A percentile compares a stretch with the other conserved stretches of the same genome.
These are phyloP conservation scores for Meriones psammophilus DNA, from an alignment of 2,797 vertebrate species.

Conservation along the genomic window DNA sequence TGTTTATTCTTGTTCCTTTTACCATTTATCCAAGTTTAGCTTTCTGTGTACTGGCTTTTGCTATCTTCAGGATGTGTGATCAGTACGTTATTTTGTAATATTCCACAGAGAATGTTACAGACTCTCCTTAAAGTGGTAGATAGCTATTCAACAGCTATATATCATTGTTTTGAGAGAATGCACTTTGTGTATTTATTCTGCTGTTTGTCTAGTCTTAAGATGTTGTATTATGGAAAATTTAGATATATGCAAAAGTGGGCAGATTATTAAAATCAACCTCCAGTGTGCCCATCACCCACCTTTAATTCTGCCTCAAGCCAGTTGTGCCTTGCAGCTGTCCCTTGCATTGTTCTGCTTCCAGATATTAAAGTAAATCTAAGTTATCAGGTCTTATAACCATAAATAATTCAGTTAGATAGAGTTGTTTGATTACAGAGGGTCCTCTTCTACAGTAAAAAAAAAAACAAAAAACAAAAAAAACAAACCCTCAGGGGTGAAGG, in stretches of 20 bases:
- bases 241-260: background rate
- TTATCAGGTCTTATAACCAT: background rate
- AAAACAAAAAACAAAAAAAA: background rate
- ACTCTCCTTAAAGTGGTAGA: background rate
- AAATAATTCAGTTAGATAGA: slow-evolving; percentile 40
- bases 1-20: background rate
- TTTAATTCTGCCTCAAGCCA: background rate
- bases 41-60: background rate
- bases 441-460: slow-evolving; percentile 26
- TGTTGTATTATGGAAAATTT: slow-evolving; percentile 35
- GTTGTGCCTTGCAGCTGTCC: background rate
- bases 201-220: slow-evolving; percentile 25
- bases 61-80: background rate
- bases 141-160: background rate
- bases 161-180: slow-evolving; percentile 41
- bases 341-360: background rate
- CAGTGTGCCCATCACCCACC: rapidly evolving
- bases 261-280: background rate
- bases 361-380: slow-evolving; percentile 36
- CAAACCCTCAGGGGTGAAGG: background rate
- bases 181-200: slow-evolving; percentile 10
- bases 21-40: background rate
- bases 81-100: background rate
- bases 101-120: background rate
- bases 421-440: slow-evolving; percentile 22